Conservation (phyloP, 2,797 vertebrate species). For the Sparus aurata region DNA sequence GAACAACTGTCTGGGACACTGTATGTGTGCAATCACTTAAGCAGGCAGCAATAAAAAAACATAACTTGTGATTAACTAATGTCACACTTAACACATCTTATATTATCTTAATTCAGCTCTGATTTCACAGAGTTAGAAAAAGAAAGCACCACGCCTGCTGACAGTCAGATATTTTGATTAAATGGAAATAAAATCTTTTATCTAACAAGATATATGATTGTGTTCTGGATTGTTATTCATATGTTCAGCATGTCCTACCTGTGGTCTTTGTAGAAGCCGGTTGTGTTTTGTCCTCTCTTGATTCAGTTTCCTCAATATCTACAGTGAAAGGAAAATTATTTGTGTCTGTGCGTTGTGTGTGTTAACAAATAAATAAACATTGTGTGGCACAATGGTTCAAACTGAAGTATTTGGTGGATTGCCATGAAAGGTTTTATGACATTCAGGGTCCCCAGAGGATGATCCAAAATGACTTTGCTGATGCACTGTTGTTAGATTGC, state of each 20-base stretch:
- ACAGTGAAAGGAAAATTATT: not conserved
- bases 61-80: not conserved
- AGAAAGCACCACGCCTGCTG: too few species aligned
- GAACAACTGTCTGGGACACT: not conserved
- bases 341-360: not conserved
- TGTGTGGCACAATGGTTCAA: not conserved
- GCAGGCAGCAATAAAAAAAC: not conserved
- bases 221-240: not conserved
- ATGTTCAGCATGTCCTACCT: not conserved
- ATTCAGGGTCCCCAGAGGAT: not conserved
- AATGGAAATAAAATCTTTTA: not conserved
- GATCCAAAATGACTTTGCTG: not conserved
- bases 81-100: not conserved
- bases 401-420: not conserved
- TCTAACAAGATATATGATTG: too few species aligned
- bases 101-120: not conserved
- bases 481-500: too few species aligned
- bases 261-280: not conserved
- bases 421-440: not conserved
- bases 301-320: not conserved
- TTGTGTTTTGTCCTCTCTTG: fast-evolving
- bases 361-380: not conserved
- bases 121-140: too few species aligned
- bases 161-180: not conserved
- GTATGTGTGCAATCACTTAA: not conserved